phyloP scores from a whole-genome alignment of 2,888 invertebrate genomes.

The Taphrorychus bicolor region DNA sequence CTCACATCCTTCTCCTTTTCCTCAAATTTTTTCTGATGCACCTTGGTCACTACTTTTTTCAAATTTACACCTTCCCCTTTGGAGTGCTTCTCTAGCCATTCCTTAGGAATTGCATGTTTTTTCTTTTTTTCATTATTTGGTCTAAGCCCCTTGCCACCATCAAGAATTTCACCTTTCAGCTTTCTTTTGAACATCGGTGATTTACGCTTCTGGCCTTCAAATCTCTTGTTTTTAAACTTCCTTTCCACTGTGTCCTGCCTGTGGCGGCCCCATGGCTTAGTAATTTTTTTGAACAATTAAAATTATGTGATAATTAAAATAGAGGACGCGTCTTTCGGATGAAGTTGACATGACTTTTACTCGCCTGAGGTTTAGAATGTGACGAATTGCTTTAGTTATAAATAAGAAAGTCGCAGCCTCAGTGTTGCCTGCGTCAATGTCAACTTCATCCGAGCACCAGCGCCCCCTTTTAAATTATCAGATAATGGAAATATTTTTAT shows the following conservation, averaged over 20 bases:
- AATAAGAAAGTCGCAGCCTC: too few species aligned
- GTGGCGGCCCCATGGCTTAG: slow-evolving; percentile 47
- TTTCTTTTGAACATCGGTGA: slow-evolving; percentile 11
- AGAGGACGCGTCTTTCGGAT: too few species aligned
- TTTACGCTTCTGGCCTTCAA: slow-evolving; percentile 10
- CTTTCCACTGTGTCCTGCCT: slow-evolving; percentile 46
- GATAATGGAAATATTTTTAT: too few species aligned
- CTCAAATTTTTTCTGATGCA: slow-evolving; percentile 68
- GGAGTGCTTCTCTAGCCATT: slow-evolving; percentile 67
- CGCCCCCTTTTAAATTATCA: too few species aligned
- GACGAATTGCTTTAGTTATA: too few species aligned
- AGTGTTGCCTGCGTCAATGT: too few species aligned
- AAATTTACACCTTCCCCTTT: slow-evolving; percentile 68
- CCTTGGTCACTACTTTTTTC: slow-evolving; percentile 50
- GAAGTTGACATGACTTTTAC: too few species aligned
- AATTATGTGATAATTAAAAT: too few species aligned
- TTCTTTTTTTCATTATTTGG: slow-evolving; percentile 57
- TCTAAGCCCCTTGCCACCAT: slow-evolving; percentile 24
- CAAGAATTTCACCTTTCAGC: slow-evolving; percentile 36
- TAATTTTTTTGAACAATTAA: too few species aligned
- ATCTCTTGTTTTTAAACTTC: slow-evolving; percentile 61
- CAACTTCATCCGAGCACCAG: too few species aligned
- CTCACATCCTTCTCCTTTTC: slow-evolving; percentile 65
- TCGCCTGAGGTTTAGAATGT: too few species aligned
- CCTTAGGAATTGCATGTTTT: slow-evolving; percentile 63